Conservation (phyloP, 2,113 vertebrate species). For the Muntiacus muntjak region DNA sequence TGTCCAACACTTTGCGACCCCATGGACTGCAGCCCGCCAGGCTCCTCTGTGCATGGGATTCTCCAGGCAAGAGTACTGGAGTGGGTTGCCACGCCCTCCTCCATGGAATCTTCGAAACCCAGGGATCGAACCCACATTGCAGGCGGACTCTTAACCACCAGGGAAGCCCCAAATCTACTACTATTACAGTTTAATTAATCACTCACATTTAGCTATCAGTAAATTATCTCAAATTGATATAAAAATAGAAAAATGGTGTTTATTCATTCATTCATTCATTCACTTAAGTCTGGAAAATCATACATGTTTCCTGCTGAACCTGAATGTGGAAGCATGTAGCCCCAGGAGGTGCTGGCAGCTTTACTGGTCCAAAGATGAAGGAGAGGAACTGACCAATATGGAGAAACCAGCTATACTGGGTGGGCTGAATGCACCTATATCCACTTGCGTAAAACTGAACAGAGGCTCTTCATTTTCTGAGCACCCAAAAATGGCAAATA, state of each 20-base stretch:
- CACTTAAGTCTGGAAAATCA: background rate
- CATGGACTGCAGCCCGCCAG: background rate
- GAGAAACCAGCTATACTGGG: background rate
- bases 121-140: background rate
- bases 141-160: background rate
- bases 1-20: background rate
- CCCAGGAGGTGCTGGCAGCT: background rate
- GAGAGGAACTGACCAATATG: background rate
- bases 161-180: background rate
- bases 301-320: background rate
- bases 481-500: background rate
- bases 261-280: background rate
- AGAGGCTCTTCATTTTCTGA: background rate
- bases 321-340: background rate
- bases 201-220: conserved; percentile 2
- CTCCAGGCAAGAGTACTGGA: background rate
- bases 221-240: background rate
- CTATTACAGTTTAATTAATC: background rate
- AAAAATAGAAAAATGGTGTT: background rate
- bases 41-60: background rate
- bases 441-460: background rate
- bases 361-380: background rate
- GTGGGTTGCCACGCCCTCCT: background rate
- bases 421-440: background rate
- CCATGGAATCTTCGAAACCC: background rate